Percentiles rank a stretch among this genome's conserved stretches.
Evolutionary conservation across 2,113 vertebrate species (phyloP).

Genomic region (Tachysurus vachellii): DNA sequence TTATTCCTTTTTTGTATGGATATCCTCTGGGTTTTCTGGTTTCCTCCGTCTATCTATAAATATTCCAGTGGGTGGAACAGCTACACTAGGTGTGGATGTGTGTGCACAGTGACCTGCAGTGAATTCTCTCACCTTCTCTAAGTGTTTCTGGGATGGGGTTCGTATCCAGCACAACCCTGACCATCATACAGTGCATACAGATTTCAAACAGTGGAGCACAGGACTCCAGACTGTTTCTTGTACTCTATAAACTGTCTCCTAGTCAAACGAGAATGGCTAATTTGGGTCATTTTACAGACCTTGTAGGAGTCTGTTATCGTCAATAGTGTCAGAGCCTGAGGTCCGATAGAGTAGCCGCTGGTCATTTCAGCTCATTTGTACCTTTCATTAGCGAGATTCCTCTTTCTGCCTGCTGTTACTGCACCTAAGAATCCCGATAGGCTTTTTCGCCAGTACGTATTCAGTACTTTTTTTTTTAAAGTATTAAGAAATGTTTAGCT

Average conservation of each 20-base stretch:
- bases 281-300: conserved; percentile 1
- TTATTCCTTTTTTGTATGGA: too few species aligned
- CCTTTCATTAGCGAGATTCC: neutral
- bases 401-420: neutral
- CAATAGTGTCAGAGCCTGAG: conserved; percentile 7
- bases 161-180: too few species aligned
- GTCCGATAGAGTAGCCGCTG: neutral
- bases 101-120: neutral
- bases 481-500: neutral
- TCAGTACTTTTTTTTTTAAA: neutral
- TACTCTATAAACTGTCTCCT: neutral
- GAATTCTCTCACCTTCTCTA: neutral
- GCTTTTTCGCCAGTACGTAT: neutral
- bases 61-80: too few species aligned
- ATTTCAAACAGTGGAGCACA: neutral
- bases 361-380: conserved; percentile 23
- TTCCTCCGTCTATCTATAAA: too few species aligned
- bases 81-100: neutral
- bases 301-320: conserved; percentile 21
- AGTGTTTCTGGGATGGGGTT: too few species aligned
- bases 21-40: too few species aligned
- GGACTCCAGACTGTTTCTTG: neutral
- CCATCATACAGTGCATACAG: too few species aligned
- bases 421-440: neutral
- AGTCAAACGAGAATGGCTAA: neutral